Evolutionary conservation across 2,888 invertebrate genomes (phyloP), one percentile per base, ranked within the genome.

Genomic region (Clitarchus hookeri): DNA sequence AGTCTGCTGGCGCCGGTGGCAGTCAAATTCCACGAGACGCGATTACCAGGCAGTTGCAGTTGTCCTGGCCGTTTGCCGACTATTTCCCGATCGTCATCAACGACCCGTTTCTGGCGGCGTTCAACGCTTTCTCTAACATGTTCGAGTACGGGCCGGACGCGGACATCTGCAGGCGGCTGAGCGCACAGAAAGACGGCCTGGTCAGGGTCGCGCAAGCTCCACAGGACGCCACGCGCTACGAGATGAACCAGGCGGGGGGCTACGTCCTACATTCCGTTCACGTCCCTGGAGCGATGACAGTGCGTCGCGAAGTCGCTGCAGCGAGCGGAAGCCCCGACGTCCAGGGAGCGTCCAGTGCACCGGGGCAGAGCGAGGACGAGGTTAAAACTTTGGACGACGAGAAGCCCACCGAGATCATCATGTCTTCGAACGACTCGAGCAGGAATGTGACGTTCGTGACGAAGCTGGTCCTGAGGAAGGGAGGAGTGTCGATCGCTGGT

Each of bases 401-500:
- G 12, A 54, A 82, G 27, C 19, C 23, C 6, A 80, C 84, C 19
- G 86, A 84, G 27, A 78, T 86, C 27, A 78, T 85, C 16, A 84
- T 82, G 85, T 86, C 83, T 83, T 84, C 54, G 54, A 79, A 23
- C 65, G 86, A 44, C 86, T 87, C 84, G 77, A 86, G 80, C 12
- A 84, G 79, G 13, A 27, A 48, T n/a, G 89, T 89, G 11, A 89
- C 90, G 0, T 88, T 88, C 83, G 89, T 90, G 65, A 88, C 89
- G n/a, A 88, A 88, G 82, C 90, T 96, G 44, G 95, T 94, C 90
- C 96, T 96, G 27, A 93, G 95, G 87, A 94, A 94, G 90, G 96
- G 96, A 4, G 96, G 96, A 25, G 96, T 96, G 11, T 96, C 96
- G 0, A 96, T 96, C 85, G 96, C 96, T 3, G 96, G 96, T 0